Percentiles rank a stretch among this genome's conserved stretches.
Evolutionary conservation across 2,888 invertebrate genomes (phyloP).

Genomic region (Hyalella azteca): DNA sequence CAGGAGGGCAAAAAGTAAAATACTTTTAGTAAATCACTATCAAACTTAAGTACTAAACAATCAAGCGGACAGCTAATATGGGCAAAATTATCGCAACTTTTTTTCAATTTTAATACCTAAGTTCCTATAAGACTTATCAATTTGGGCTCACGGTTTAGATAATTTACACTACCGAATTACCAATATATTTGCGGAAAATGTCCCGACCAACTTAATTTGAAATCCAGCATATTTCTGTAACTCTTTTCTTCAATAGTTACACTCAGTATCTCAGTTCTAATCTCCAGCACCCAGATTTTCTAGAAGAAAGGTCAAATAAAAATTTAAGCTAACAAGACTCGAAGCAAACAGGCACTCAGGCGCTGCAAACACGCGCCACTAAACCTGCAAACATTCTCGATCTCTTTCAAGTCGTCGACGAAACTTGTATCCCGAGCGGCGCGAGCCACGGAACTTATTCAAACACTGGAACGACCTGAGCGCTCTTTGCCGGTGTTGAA

Average conservation of each 20-base stretch:
- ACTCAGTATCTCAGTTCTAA: background rate
- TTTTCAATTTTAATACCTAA: too few species aligned
- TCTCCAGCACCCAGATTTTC: too few species aligned
- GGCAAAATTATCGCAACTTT: too few species aligned
- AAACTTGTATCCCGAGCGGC: background rate
- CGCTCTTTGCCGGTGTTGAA: background rate
- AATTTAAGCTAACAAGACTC: constrained; percentile 3
- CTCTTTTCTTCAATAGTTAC: background rate
- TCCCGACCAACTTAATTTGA: background rate
- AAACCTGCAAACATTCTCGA: constrained; percentile 16
- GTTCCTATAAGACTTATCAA: too few species aligned
- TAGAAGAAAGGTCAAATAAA: too few species aligned
- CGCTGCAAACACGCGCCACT: constrained; percentile 4
- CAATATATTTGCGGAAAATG: too few species aligned
- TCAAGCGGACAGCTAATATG: too few species aligned
- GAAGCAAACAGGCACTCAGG: constrained; percentile 5
- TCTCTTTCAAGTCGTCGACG: constrained; percentile 3
- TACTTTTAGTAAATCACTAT: too few species aligned
- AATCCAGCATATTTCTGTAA: background rate
- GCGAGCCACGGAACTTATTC: background rate
- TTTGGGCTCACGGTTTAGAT: too few species aligned
- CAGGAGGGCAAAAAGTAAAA: too few species aligned
- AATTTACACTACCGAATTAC: too few species aligned
- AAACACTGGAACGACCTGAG: constrained; percentile 13
- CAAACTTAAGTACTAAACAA: too few species aligned